Base-by-base conservation (phyloP, 2,888 invertebrate genomes). In the Linnaemya vulpina region DNA sequence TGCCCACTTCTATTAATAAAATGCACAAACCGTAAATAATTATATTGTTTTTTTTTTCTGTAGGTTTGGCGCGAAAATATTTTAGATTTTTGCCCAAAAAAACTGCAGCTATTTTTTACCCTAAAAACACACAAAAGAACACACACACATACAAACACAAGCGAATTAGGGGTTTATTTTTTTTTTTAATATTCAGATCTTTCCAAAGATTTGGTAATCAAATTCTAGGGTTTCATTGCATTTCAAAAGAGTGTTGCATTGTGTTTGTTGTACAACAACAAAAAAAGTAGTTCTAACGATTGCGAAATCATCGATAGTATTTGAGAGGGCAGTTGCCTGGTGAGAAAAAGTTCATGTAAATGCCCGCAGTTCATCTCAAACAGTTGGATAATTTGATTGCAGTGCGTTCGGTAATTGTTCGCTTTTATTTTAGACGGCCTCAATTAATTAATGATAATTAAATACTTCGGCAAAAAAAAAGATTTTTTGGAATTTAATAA, bases 1-100 rank as follows among this genome's bases (percentile, higher is more conserved):
- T 85, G 58, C 11, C 25, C 46, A 43, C 22, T 67, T 67, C 20
- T 20, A 15, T 58, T 22, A n/a, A 35, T 38, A 8, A 63, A 65
- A 65, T 73, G 46, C 70, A 76, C 55, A 82, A 82, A 76, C 82
- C 82, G 76, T 82, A 76, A 76, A 63, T 82, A 82, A 76, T 84
- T 71, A 71, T 67, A 3, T 3, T 67, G 58, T 30, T 71, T 55
- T 25, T 68, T 68, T 35, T 78, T 70, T n/a, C n/a, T 63, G 77
- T 58, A 85, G 84, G 81, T 81, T 85, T 85, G 84, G 84, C 84
- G 81, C 81, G 84, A 73, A 84, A 84, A 85, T 85, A 85, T 85
- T 85, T 73, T 70, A 22, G 58, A 30, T 70, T 65, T 85, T 81
- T 77, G 73, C 82, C 85, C 68, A 78, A 85, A 85, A 30, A 81